These are phyloP conservation scores for Hydrolagus affinis DNA, from an alignment of 2,113 vertebrate genomes.

Conservation along the genomic window DNA sequence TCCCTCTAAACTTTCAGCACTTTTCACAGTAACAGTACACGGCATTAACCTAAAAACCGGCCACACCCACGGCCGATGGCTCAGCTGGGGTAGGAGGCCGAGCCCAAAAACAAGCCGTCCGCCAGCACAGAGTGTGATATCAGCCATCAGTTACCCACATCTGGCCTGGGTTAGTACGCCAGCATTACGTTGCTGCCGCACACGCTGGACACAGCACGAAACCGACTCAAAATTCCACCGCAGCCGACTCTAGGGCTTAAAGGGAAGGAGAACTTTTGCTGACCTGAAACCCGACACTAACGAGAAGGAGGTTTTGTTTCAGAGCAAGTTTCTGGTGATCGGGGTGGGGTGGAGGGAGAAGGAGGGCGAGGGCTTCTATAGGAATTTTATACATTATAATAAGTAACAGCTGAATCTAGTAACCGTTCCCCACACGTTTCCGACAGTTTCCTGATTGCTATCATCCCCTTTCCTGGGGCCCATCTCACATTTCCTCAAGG, in stretches of 20 bases:
- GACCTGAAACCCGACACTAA: background rate
- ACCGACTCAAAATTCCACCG: conserved; percentile 1
- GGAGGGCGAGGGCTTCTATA: background rate
- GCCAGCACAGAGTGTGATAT: background rate
- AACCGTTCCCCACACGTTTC: too few species aligned
- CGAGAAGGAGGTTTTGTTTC: conserved; percentile 1
- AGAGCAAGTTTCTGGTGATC: background rate
- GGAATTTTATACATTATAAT: background rate
- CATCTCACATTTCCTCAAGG: too few species aligned
- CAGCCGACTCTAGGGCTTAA: background rate
- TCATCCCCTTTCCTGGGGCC: too few species aligned
- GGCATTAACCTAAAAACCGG: too few species aligned
- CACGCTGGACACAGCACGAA: conserved; percentile 21
- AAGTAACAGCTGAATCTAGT: background rate
- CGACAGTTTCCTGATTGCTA: too few species aligned
- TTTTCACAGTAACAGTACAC: too few species aligned
- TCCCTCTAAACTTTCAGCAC: too few species aligned
- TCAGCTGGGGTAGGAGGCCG: conserved; percentile 11
- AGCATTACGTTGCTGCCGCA: background rate
- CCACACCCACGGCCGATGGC: background rate
- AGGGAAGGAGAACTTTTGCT: background rate
- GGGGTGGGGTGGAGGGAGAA: too few species aligned
- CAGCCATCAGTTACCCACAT: conserved; percentile 12
- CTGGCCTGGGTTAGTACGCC: conserved; percentile 10
- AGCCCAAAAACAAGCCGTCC: conserved; percentile 16